These are phyloP conservation scores for Haliclona indistincta DNA, from an alignment of 37 sponge, comb jelly and placozoan genomes.

Conservation along the genomic window DNA sequence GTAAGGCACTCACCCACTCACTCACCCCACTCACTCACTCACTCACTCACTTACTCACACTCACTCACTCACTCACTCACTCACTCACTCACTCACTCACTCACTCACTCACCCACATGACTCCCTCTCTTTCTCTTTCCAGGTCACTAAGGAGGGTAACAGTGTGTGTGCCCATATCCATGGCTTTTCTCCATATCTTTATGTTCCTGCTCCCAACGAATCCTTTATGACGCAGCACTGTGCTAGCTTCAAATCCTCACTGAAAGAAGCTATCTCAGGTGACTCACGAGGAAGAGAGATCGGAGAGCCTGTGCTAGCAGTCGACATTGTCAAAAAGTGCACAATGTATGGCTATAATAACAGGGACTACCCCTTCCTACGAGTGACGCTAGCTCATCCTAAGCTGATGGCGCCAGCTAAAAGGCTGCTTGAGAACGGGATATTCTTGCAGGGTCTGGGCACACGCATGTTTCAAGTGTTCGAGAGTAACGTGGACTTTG, in stretches of 20 bases:
- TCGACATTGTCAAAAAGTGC: conserved; percentile 73
- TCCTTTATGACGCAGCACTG: conserved; percentile 52
- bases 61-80: too few relatives aligned
- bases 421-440: conserved; percentile 71
- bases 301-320: conserved; percentile 57
- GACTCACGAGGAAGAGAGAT: conserved; percentile 58
- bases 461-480: conserved; percentile 25
- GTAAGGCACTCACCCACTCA: too few relatives aligned
- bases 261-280: conserved; percentile 54
- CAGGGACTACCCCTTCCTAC: conserved; percentile 67
- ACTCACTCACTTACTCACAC: too few relatives aligned
- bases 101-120: neutral
- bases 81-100: neutral
- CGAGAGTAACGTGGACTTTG: conserved; percentile 97
- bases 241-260: conserved; percentile 34
- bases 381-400: conserved; percentile 79
- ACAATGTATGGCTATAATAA: conserved; percentile 91
- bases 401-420: conserved; percentile 82
- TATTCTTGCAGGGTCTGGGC: conserved; percentile 2
- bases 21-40: too few relatives aligned
- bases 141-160: conserved; percentile 71
- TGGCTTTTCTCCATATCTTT: conserved; percentile 93
- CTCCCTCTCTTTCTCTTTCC: neutral
- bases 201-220: conserved; percentile 57
- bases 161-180: conserved; percentile 91